phyloP scores from a whole-genome alignment of 1,140 invertebrate species.

The Branchinecta lynchi region DNA sequence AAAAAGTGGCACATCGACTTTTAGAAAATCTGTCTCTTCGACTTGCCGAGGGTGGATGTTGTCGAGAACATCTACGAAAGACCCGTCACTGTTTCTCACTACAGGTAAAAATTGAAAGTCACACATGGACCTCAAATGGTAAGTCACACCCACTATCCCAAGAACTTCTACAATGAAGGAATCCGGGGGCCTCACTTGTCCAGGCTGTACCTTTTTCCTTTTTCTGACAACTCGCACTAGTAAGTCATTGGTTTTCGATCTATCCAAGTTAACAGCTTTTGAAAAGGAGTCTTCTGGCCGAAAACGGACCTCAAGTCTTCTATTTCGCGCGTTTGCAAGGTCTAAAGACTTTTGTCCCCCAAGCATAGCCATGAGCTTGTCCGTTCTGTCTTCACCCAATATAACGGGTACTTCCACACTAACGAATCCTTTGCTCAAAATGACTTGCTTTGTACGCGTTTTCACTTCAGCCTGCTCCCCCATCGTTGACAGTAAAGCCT shows the following conservation, averaged over 20 bases:
- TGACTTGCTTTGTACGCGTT: not conserved
- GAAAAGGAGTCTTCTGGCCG: slow-evolving; percentile 69
- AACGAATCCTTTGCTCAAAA: not conserved
- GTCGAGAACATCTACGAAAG: slow-evolving; percentile 31
- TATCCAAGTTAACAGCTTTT: slow-evolving; percentile 58
- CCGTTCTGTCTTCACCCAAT: not conserved
- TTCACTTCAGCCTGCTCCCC: not conserved
- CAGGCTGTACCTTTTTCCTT: slow-evolving; percentile 33
- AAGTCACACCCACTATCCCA: slow-evolving; percentile 48
- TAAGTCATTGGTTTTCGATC: slow-evolving; percentile 45
- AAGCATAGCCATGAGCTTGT: not conserved
- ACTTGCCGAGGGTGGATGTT: slow-evolving; percentile 21
- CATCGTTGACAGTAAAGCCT: no score
- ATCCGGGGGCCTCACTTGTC: slow-evolving; percentile 19
- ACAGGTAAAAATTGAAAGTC: slow-evolving; percentile 84
- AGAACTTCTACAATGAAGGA: slow-evolving; percentile 38
- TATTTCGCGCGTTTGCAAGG: slow-evolving; percentile 30
- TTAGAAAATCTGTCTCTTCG: slow-evolving; percentile 27
- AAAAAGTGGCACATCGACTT: slow-evolving; percentile 44
- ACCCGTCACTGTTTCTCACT: slow-evolving; percentile 33
- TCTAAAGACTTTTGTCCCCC: not conserved
- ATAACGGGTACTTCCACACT: not conserved
- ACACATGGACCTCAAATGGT: slow-evolving; percentile 58
- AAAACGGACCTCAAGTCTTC: slow-evolving; percentile 56
- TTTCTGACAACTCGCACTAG: slow-evolving; percentile 49